phyloP scores from a whole-genome alignment of 2,113 vertebrate genomes.

The Plestiodon gilberti region DNA sequence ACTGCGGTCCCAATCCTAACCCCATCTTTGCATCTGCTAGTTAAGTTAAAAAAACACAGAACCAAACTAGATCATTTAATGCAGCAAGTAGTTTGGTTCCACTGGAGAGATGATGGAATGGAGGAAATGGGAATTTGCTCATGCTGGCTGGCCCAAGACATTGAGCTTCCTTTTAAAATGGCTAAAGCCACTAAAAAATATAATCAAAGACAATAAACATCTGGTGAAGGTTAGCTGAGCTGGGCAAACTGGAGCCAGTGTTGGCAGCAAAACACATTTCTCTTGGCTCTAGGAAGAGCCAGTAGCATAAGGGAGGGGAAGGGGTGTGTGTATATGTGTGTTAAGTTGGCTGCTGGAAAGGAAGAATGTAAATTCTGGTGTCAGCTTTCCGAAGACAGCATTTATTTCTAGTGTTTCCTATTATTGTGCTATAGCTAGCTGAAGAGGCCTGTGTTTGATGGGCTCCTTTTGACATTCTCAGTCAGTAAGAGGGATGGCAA shows the following conservation, averaged over 20 bases:
- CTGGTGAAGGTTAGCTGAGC: constrained; percentile 62
- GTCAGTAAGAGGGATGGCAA: constrained; percentile 6
- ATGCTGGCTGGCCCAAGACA: constrained; percentile 26
- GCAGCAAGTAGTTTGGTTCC: too few species aligned
- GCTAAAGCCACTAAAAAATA: constrained; percentile 40
- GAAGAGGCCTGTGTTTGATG: constrained; percentile 14
- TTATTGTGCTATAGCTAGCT: constrained; percentile 23
- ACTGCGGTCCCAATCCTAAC: too few species aligned
- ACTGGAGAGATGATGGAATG: constrained; percentile 27
- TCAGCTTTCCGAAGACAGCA: constrained; percentile 26
- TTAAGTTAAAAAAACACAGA: too few species aligned
- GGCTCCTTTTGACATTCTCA: constrained; percentile 16
- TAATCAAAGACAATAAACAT: constrained; percentile 57
- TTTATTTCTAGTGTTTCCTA: constrained; percentile 42
- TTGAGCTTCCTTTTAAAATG: constrained; percentile 47
- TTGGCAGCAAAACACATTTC: constrained; percentile 49
- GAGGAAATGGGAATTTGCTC: background rate
- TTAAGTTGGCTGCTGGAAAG: constrained; percentile 30
- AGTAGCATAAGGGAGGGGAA: constrained; percentile 17
- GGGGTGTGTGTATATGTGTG: constrained; percentile 1
- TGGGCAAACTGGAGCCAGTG: constrained; percentile 59
- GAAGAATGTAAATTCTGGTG: constrained; percentile 53
- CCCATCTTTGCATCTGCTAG: too few species aligned
- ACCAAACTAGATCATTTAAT: too few species aligned
- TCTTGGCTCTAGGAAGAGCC: constrained; percentile 35